A percentile compares a stretch with the other conserved stretches of the same genome.
phyloP scores from a whole-genome alignment of 2,888 invertebrate genomes.

The Andrena chrysosceles region DNA sequence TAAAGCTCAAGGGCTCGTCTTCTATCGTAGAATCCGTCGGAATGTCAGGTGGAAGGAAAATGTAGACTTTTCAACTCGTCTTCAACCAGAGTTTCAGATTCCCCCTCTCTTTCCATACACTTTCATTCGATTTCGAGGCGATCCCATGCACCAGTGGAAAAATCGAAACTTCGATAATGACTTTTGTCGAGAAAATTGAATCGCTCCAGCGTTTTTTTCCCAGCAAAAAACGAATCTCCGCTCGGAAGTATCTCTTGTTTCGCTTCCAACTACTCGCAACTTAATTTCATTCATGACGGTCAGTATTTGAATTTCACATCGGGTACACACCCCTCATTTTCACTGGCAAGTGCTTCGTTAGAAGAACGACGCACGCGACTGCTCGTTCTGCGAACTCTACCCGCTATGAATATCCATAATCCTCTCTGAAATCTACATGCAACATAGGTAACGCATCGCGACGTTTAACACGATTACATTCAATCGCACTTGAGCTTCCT shows the following conservation, averaged over 20 bases:
- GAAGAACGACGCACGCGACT: constrained; percentile 1
- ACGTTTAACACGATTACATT: constrained; percentile 5
- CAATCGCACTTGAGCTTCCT: not conserved
- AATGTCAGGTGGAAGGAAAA: constrained; percentile 18
- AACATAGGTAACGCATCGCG: not conserved
- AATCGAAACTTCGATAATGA: constrained; percentile 50
- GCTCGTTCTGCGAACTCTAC: constrained; percentile 33
- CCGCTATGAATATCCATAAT: constrained; percentile 45
- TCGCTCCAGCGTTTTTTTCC: not conserved
- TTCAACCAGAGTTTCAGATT: constrained; percentile 30
- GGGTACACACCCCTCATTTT: not conserved
- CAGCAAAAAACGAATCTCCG: not conserved
- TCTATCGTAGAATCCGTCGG: constrained; percentile 7
- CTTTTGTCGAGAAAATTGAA: constrained; percentile 23
- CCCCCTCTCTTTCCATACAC: constrained; percentile 34
- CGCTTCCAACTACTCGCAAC: not conserved
- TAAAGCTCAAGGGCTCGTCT: constrained; percentile 45
- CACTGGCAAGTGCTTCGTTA: not conserved
- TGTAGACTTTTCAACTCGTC: constrained; percentile 36
- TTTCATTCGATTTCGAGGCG: constrained; percentile 37
- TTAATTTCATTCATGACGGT: not conserved
- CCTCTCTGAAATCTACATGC: constrained; percentile 3
- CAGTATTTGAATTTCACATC: constrained; percentile 14
- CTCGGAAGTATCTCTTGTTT: not conserved
- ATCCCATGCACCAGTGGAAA: not conserved